Evolutionary conservation across 2,113 vertebrate species (phyloP), one percentile per base, ranked within the genome.

Genomic region (Oostethus manadensis): DNA sequence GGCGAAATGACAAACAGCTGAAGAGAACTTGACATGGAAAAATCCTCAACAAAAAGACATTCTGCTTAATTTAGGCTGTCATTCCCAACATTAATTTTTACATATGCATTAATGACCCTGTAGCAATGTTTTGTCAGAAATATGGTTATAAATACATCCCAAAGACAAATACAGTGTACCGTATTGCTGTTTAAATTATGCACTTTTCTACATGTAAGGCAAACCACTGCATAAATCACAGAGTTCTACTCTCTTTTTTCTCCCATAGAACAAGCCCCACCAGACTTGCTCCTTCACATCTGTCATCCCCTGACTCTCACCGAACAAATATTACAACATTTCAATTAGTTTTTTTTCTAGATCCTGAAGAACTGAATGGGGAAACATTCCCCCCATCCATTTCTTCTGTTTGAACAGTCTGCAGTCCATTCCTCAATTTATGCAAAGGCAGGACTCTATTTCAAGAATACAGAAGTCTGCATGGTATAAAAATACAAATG

Each of bases 361-460:
- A 67, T 61, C 76, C 61, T 68, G 67, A 79, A 75, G 62, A 78
- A 68, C 66, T 65, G 72, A 76, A 35, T 20, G 13, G 51, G n/a
- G 26, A 23, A 29, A 57, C 55, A 73, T 68, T 70, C 46, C 55
- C 26, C 40, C 49, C 15, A 73, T 60, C 46, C 62, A 49, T 42
- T 69, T 78, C 78, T 76, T 85, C 78, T 81, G 76, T 82, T 85
- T 80, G 70, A 76, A 76, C 77, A 85, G 81, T 82, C 75, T 77
- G 43, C 70, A 60, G 56, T n/a, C 58, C 33, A 35, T 53, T 50
- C 38, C 54, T 76, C 64, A 73, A 75, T 87, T 77, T 74, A 85
- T 81, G 72, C 70, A 63, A 63, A 82, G 82, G 60, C 47, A 76
- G 77, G 66, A 55, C 45, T 66, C 61, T 60, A 70, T 78, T 53